phyloP scores from a whole-genome alignment of 2,113 vertebrate species.

The Phoenicopterus ruber region DNA sequence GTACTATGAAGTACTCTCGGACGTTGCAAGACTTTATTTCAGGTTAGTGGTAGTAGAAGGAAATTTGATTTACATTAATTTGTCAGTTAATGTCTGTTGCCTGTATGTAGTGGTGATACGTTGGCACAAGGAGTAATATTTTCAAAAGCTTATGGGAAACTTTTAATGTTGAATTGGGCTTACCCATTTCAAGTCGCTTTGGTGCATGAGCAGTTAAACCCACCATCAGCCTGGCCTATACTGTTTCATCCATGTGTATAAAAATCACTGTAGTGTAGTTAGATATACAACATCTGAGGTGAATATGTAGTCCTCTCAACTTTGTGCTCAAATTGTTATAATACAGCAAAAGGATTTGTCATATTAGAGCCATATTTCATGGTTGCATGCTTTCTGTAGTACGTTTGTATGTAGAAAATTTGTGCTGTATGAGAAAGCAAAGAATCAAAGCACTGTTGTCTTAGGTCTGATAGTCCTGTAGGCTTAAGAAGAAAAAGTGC shows the following conservation, averaged over 20 bases:
- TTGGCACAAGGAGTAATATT: neutral
- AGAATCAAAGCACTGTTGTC: neutral
- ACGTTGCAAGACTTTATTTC: neutral
- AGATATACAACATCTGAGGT: neutral
- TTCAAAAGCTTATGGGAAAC: neutral
- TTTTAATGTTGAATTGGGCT: neutral
- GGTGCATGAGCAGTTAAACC: neutral
- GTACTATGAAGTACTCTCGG: neutral
- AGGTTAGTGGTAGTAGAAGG: neutral
- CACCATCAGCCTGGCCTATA: neutral
- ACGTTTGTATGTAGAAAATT: neutral
- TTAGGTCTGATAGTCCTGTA: neutral
- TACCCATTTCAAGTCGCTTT: neutral
- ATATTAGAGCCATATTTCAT: neutral
- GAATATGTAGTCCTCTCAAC: neutral
- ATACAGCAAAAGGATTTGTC: neutral
- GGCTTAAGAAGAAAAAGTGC: neutral
- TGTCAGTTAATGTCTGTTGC: neutral
- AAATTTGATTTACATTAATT: neutral
- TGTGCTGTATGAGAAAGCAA: neutral
- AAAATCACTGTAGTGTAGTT: neutral
- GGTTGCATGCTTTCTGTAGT: neutral
- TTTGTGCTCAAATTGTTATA: neutral
- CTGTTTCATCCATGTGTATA: neutral
- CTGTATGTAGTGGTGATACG: fast-evolving